Percentiles rank a stretch among this genome's conserved stretches.
phyloP scores from a whole-genome alignment of 2,888 invertebrate genomes.

The Suillia variegata region DNA sequence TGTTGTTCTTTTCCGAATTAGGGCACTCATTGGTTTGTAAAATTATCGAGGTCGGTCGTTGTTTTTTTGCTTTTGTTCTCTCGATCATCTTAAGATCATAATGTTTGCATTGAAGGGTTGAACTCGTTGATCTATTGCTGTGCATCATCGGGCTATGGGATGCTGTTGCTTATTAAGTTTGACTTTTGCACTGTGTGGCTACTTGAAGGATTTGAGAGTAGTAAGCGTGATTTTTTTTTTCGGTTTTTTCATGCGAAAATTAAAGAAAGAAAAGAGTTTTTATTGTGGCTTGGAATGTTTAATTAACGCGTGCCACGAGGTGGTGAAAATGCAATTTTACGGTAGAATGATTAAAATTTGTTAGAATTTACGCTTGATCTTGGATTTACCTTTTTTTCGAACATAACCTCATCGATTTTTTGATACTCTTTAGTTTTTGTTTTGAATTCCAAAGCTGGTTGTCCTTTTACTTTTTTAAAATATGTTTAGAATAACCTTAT shows the following conservation, averaged over 20 bases:
- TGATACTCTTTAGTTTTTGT: too few species aligned
- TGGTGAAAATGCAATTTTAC: too few species aligned
- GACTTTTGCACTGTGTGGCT: slow-evolving; percentile 53
- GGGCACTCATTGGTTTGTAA: slow-evolving; percentile 46
- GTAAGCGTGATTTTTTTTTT: not conserved
- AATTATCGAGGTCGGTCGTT: slow-evolving; percentile 49
- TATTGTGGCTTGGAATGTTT: slow-evolving; percentile 5
- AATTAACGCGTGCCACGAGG: slow-evolving; percentile 40
- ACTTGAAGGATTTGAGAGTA: not conserved
- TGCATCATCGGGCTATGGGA: slow-evolving; percentile 39
- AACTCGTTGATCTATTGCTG: slow-evolving; percentile 37
- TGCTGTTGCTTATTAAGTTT: slow-evolving; percentile 41
- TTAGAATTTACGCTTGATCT: too few species aligned
- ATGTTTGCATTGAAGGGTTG: slow-evolving; percentile 53
- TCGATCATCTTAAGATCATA: slow-evolving; percentile 41
- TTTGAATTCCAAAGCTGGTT: too few species aligned
- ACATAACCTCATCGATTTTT: too few species aligned
- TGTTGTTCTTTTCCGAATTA: slow-evolving; percentile 42
- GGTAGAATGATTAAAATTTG: too few species aligned
- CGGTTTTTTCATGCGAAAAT: too few species aligned
- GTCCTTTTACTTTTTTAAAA: too few species aligned
- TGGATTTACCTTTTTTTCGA: too few species aligned
- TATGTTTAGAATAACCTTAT: too few species aligned
- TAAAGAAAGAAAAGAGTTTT: too few species aligned
- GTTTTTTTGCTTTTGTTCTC: slow-evolving; percentile 39